Evolutionary conservation across 2,113 vertebrate genomes (phyloP), one percentile per base, ranked within the genome.

Genomic region (Suricata suricatta): DNA sequence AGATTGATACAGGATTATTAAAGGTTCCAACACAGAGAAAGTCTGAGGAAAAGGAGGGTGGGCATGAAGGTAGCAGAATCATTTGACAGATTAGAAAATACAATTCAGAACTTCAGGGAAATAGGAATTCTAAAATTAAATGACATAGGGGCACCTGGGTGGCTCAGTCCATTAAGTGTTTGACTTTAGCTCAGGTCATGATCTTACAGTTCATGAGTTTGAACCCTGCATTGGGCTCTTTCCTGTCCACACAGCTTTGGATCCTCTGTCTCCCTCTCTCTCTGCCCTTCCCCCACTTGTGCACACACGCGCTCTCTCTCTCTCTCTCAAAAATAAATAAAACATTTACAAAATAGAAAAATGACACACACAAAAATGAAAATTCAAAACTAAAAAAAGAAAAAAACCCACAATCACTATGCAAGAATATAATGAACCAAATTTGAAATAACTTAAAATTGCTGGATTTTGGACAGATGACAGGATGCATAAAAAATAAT

Each of bases 1-100:
- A 33, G 13, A 35, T 3, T 23, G 15, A 23, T 35, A 9, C 7
- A 77, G 13, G 63, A 29, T 0, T 5, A 35, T 25, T 35, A 13
- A 47, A 21, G 3, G 0, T 35, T 84, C 27, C 27, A 38, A 10
- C 0, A 25, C 0, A 25, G 13, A 68, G 11, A 71, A 7, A 63
- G 1, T 16, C 38, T 6, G 8, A 1, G 41, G 7, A 5, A 12
- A 68, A 41, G 13, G 27, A 68, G 5, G 12, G 7, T 60, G 19
- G 57, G 2, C 4, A 52, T 16, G 12, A n/a, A 71, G 3, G 14
- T 8, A 15, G 33, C 3, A 14, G 47, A 2, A 5, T 71, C 54
- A 52, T 13, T 44, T 31, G n/a, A 57, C 31, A 41, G n/a, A 81
- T 21, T 5, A 88, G 35, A 64, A 96, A 41, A 23, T 27, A 33